A percentile compares a stretch with the other conserved stretches of the same genome.
These are phyloP conservation scores for Emmelina monodactyla DNA, from an alignment of 2,888 invertebrate genomes.

Conservation along the genomic window DNA sequence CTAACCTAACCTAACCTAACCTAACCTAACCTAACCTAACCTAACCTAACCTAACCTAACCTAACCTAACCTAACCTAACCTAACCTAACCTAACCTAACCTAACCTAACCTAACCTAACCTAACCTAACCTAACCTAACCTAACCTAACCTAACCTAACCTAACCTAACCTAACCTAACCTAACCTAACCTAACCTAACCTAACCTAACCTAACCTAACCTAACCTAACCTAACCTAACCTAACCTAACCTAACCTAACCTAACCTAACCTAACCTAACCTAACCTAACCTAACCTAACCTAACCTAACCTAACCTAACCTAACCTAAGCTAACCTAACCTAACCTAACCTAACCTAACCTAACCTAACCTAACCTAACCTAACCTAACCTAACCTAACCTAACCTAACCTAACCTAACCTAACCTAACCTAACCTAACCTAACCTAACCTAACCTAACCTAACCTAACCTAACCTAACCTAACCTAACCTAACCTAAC, in stretches of 20 bases:
- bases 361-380: constrained; percentile 15
- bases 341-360: constrained; percentile 16
- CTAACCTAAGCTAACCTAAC: constrained; percentile 16
- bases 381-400: constrained; percentile 17
- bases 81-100: constrained; percentile 13
- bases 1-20: constrained; percentile 18
- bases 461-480: constrained; percentile 19
- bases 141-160: constrained; percentile 14
- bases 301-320: constrained; percentile 15
- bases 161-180: constrained; percentile 15
- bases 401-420: constrained; percentile 20
- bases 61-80: constrained; percentile 15
- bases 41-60: constrained; percentile 16
- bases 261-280: constrained; percentile 18
- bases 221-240: too few species aligned
- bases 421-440: constrained; percentile 19
- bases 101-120: constrained; percentile 16
- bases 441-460: constrained; percentile 19
- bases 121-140: constrained; percentile 16
- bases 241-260: too few species aligned
- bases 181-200: constrained; percentile 13
- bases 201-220: constrained; percentile 16
- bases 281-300: constrained; percentile 17
- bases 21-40: constrained; percentile 17
- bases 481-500: constrained; percentile 18